phyloP scores from a whole-genome alignment of 2,113 vertebrate species.

The Sceloporus undulatus region DNA sequence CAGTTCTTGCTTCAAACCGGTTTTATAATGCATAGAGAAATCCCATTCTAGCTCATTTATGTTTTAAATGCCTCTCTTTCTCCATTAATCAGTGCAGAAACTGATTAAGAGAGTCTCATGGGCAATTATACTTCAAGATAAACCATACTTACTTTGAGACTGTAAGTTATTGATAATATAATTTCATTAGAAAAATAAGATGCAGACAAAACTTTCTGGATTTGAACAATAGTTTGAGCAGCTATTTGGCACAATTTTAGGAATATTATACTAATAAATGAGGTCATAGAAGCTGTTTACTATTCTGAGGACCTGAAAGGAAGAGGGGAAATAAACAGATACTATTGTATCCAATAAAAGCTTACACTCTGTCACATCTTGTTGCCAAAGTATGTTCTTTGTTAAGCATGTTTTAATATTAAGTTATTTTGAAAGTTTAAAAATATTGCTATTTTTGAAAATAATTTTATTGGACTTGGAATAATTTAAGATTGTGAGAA shows the following conservation, averaged over 20 bases:
- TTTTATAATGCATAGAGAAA: neutral
- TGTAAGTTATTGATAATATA: neutral
- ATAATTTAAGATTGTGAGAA: neutral
- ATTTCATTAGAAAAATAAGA: neutral
- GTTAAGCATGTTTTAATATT: neutral
- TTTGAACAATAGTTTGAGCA: neutral
- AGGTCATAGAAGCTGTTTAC: too few species aligned
- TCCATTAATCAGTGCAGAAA: neutral
- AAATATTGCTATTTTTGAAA: neutral
- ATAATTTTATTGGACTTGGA: neutral
- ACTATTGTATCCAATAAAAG: neutral
- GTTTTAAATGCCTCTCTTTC: neutral
- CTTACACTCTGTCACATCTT: neutral
- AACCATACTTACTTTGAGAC: neutral
- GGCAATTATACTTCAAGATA: neutral
- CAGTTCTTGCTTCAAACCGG: neutral
- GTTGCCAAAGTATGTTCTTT: neutral
- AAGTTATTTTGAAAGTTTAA: neutral
- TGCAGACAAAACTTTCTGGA: neutral
- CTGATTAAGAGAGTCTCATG: neutral
- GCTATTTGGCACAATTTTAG: neutral
- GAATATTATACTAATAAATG: neutral
- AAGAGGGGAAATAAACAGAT: too few species aligned
- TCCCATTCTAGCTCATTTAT: neutral
- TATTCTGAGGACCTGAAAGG: neutral